phyloP scores from a whole-genome alignment of 2,113 vertebrate species.

The Callochromis pleurospilus region DNA sequence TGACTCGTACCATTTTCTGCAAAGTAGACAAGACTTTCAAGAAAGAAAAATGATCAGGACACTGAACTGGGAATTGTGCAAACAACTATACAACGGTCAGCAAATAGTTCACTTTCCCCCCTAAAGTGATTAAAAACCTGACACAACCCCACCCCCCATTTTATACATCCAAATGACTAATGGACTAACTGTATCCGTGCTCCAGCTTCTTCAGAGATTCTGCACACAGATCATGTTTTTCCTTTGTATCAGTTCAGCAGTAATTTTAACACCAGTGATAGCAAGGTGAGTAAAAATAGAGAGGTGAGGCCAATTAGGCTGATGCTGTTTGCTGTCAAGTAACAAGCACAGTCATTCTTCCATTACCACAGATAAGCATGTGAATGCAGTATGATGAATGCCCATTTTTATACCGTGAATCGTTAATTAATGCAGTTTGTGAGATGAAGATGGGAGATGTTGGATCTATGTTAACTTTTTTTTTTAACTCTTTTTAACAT shows the following conservation, averaged over 20 bases:
- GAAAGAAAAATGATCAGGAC: neutral
- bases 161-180: constrained; percentile 36
- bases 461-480: neutral
- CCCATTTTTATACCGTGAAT: neutral
- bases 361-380: neutral
- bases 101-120: neutral
- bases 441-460: neutral
- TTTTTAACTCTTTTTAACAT: neutral
- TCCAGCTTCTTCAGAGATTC: neutral
- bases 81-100: neutral
- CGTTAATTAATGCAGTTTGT: neutral
- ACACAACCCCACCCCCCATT: neutral
- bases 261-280: neutral
- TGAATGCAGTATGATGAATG: neutral
- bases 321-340: neutral
- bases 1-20: constrained; percentile 5
- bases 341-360: neutral
- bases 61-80: neutral
- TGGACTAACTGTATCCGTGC: neutral
- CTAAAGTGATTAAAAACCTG: neutral
- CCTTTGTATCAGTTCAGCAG: neutral
- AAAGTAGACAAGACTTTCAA: neutral
- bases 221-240: neutral
- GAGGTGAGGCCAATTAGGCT: neutral
- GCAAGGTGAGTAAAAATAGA: neutral